Base-by-base conservation (phyloP, 2,113 vertebrate genomes). In the Nymphicus hollandicus region DNA sequence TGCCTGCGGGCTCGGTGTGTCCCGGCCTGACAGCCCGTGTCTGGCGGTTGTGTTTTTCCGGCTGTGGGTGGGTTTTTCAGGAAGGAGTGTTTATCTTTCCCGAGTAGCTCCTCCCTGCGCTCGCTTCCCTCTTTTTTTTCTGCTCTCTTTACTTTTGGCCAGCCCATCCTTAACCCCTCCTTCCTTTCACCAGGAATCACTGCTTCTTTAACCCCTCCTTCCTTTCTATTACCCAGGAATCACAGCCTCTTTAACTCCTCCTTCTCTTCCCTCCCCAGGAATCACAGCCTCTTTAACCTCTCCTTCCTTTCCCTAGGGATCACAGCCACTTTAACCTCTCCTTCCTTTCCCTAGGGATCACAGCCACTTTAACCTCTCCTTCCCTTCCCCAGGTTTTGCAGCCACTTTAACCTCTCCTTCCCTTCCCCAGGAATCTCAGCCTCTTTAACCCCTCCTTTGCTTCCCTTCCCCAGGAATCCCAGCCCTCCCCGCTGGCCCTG, bases 401-500 rank as follows among this genome's bases (percentile, higher is more conserved):
- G 17, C 53, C 17, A 12, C 29, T 5, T 31, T 31, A 55, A 31
- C 29, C 17, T 7, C 28, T 22, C 28, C 17, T 56, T 76, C 23
- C 4, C 23, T 17, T 68, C 56, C 18, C 22, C 0, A 0, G 19
- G 19, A 14, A n/a, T n/a, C 55, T 0, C 6, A 4, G 33, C 55
- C 55, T 90, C 81, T 72, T 65, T 94, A 97, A 98, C 92, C 93
- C 96, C 95, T 95, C 89, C 94, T 94, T 72, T 84, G 58, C 43
- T 89, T 81, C 88, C 47, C 65, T 92, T 82, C 72, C 84, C 29
- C 88, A 99, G 99, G 99, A 99, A 89, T 99, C 99, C 0, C 99
- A 99, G 97, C 99, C 99, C 11, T 99, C 99, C 92, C 99, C 99
- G 5, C 98, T 99, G 74, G 99, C 99, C 74, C 95, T 99, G 94